Evolutionary conservation across 2,888 invertebrate genomes (phyloP), one percentile per base, ranked within the genome.

Genomic region (Hydrotaea cyrtoneurina): DNA sequence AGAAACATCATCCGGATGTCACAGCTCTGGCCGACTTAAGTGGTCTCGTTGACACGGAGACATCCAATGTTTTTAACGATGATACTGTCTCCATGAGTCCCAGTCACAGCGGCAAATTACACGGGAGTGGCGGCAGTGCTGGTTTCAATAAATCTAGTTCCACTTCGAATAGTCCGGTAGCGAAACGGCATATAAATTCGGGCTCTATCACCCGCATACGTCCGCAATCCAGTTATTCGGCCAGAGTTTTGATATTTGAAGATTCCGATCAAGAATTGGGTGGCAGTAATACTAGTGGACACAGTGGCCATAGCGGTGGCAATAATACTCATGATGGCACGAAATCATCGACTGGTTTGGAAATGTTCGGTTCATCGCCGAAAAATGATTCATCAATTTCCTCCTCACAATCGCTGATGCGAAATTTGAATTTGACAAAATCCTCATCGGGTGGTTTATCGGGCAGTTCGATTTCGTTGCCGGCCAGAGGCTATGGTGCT

Each of bases 231-330:
- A 94, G 94, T 80, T 94, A 96, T 92, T 96, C 96, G 86, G 96
- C 96, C 77, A 94, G 96, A 91, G 96, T 96, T 87, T 94, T 96
- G 88, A 94, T 95, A 88, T 96, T 96, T 91, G 96, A 96, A 92
- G 96, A 96, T 92, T 94, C 94, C 74, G 95, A 95, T 90, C 93
- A 94, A 80, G 94, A 95, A 62, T 74, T 86, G 21, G 86, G 87
- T 4, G 50, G 85, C 72, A 74, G 86, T 80, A 78, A 77, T 81
- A 82, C 80, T 78, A 80, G 78, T 21, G 59, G 62, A 21, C 46
- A 83, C 11, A 85, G 82, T 80, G 85, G 11, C 73, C 78, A 79
- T n/a, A 80, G 75, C 69, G 55, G 43, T 57, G 73, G 77, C 66
- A 86, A 81, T 64, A 81, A 78, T 64, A 71, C 82, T 57, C 81